These are phyloP conservation scores for Hystrix cristata DNA, from an alignment of 2,113 vertebrate species.

Conservation along the genomic window DNA sequence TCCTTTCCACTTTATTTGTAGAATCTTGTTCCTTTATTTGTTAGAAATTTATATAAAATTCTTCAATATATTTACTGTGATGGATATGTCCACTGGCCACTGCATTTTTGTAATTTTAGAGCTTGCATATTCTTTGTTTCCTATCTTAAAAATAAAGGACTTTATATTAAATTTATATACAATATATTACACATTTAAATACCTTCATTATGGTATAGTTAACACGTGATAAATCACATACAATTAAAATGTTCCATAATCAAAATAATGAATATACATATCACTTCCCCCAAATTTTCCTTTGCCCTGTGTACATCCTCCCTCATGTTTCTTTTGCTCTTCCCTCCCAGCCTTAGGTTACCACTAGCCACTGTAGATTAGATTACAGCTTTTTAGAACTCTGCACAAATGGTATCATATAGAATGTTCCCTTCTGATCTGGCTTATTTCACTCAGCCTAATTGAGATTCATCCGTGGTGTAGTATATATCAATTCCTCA, in stretches of 20 bases:
- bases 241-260: conserved; percentile 6
- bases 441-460: not conserved
- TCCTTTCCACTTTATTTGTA: conserved; percentile 34
- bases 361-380: not conserved
- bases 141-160: conserved; percentile 42
- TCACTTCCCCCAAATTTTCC: not conserved
- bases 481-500: not conserved
- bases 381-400: not conserved
- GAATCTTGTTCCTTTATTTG: conserved; percentile 44
- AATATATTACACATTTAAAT: not conserved
- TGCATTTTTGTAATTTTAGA: not conserved
- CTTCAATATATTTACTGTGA: not conserved
- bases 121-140: not conserved
- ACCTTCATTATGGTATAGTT: not conserved
- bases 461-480: not conserved
- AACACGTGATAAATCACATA: not conserved
- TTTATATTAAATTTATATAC: conserved; percentile 31
- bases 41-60: conserved; percentile 5
- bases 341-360: not conserved
- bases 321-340: not conserved
- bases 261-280: not conserved
- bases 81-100: not conserved
- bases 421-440: not conserved
- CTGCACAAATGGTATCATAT: not conserved
- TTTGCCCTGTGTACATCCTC: not conserved